Evolutionary conservation across 2,113 vertebrate species (phyloP).

Genomic region (Pipa parva): DNA sequence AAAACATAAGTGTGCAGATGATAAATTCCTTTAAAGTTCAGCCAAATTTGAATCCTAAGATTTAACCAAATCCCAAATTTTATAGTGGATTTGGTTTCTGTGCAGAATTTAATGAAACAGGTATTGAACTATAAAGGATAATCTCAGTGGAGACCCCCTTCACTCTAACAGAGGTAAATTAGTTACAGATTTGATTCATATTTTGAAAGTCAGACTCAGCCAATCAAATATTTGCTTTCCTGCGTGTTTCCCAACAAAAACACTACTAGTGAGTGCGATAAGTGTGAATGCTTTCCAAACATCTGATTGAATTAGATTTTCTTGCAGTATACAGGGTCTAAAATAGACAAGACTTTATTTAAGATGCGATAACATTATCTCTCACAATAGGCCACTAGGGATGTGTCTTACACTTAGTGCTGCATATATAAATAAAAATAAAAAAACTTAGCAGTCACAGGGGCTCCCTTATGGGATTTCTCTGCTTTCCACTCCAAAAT

Average conservation of each 20-base stretch:
- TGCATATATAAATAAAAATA: conserved; percentile 38
- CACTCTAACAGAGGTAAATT: too few relatives aligned
- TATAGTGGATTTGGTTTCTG: too few relatives aligned
- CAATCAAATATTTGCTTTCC: too few relatives aligned
- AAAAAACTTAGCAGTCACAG: conserved; percentile 20
- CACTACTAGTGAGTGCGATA: background rate
- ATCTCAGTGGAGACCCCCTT: too few relatives aligned
- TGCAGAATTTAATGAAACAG: too few relatives aligned
- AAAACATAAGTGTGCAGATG: too few relatives aligned
- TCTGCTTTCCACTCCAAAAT: conserved; percentile 28
- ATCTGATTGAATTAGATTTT: conserved; percentile 1
- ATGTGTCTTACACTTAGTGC: conserved; percentile 24
- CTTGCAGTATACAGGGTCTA: background rate
- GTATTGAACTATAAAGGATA: too few relatives aligned
- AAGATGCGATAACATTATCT: conserved; percentile 21
- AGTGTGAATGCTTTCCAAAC: background rate
- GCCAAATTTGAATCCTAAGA: too few relatives aligned
- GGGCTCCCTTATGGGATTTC: background rate
- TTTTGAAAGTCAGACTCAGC: background rate
- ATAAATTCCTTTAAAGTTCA: too few relatives aligned
- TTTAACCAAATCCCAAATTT: too few relatives aligned
- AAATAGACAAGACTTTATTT: conserved; percentile 9
- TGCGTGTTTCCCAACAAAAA: background rate
- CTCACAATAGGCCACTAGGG: conserved; percentile 32
- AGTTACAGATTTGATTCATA: background rate